A percentile compares a stretch with the other conserved stretches of the same genome.
Conservation (phyloP, 2,888 invertebrate genomes). For the Leptinotarsa haldemani region DNA sequence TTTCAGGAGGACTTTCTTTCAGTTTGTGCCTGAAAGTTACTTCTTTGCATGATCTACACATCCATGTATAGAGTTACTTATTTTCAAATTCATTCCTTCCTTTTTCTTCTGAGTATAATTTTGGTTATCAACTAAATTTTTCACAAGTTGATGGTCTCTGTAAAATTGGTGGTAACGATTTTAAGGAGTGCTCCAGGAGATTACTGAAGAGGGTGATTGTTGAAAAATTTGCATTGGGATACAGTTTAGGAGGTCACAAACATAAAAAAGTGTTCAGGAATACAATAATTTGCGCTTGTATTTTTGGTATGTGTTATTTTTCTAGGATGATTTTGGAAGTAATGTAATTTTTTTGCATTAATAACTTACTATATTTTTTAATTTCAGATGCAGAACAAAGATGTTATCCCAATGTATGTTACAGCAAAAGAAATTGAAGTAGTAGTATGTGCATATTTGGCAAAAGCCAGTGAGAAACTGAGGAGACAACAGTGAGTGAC, state of each 20-base stretch:
- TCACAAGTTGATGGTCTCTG: background rate
- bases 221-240: slow-evolving; percentile 3
- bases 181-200: background rate
- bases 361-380: background rate
- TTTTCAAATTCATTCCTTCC: too few relatives aligned
- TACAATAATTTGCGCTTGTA: background rate
- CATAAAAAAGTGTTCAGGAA: background rate
- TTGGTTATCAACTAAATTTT: background rate
- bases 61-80: too few relatives aligned
- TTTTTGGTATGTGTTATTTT: background rate
- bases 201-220: slow-evolving; percentile 1
- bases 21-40: too few relatives aligned
- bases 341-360: background rate
- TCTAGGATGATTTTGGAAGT: background rate
- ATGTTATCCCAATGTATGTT: background rate
- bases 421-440: slow-evolving; percentile 2
- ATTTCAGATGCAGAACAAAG: slow-evolving; percentile 1
- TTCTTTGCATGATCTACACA: too few relatives aligned
- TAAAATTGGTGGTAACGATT: background rate
- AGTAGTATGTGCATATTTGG: background rate
- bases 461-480: background rate
- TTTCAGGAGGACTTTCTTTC: too few relatives aligned
- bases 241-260: background rate
- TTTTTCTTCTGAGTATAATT: background rate
- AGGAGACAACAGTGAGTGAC: background rate